Evolutionary conservation across 2,113 vertebrate genomes (phyloP), one percentile per base, ranked within the genome.

Genomic region (Apeltes quadracus): DNA sequence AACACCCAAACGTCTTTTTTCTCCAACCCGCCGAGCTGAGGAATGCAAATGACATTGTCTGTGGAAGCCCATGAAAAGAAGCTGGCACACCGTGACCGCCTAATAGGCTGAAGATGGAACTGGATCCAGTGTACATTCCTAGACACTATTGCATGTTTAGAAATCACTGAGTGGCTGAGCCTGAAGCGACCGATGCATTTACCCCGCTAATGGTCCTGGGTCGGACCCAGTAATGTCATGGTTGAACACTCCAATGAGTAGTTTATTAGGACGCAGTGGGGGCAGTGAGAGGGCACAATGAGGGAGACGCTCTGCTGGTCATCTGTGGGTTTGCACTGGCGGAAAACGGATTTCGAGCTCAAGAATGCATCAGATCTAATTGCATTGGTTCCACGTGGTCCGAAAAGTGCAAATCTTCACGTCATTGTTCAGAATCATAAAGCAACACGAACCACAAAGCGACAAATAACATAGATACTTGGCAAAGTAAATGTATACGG

Each of bases 1-100:
- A 87, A 85, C 79, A 84, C 68, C 68, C 79, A 62, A 69, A 84
- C 29, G 57, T 85, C 67, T 85, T 75, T 83, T 81, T 72, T 20
- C 75, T 76, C 65, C 81, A 46, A 64, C 59, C 83, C 84, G 79
- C 75, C 64, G 81, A 71, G 76, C 72, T 84, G 61, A 76, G 89
- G 89, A 91, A 92, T 87, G 89, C 83, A 86, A 90, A 91, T 87
- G 78, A 87, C 83, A 88, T 88, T 86, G 85, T 92, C 82, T 78
- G 75, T 69, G 84, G 75, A 84, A 78, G 72, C 67, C 83, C 82
- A 85, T 91, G 83, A 90, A 90, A 89, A 89, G 83, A 77, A 84
- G 75, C 87, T 90, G 89, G 91, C 87, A 87, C 76, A 66, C 69
- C 54, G 23, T 91, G 84, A 90, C 85, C 86, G 87, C 79, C 76